Evolutionary conservation across 2,888 invertebrate genomes (phyloP), one percentile per base, ranked within the genome.

Genomic region (Miltochrista miniata): DNA sequence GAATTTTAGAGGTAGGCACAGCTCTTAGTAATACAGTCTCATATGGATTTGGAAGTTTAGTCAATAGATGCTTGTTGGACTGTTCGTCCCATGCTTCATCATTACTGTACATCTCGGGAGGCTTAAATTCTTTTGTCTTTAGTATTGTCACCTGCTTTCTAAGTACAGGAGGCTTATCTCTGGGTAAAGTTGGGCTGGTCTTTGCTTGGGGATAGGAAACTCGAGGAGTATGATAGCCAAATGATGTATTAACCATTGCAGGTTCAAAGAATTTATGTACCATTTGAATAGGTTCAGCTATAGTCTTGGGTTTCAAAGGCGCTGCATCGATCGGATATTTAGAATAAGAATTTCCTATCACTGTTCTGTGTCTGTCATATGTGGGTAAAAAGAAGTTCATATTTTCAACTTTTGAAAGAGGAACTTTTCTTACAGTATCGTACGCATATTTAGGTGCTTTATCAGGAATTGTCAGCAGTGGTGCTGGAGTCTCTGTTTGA

Each of bases 21-120:
- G 81, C 76, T 76, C 83, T 76, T 33, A 83, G 68, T 18, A 89
- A 63, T 38, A 90, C 85, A 30, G 84, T 87, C 59, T 89, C 86
- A 54, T 88, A 87, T 48, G 87, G 83, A 61, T 77, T 86, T 1
- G 83, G 84, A 30, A 72, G 68, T 79, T 85, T 85, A 12, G 74
- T 79, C 54, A 85, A 56, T 18, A 86, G 63, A 51, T 87, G 83
- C 14, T 68, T 55, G 41, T 77, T 75, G 8, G 61, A 54, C 35
- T 73, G 67, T 45, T 73, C 62, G 31, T 53, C 60, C 82, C 81
- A 77, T 29, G 70, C 18, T 12, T 44, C 40, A 50, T 71, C 64
- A 41, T 57, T 59, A 33, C 34, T 44, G 38, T 65, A 55, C 29
- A 51, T 39, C 18, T 72, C 69, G 47, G 56, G 65, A 60, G 57